phyloP scores from a whole-genome alignment of 2,888 invertebrate genomes.

The Protodeltote pygarga region DNA sequence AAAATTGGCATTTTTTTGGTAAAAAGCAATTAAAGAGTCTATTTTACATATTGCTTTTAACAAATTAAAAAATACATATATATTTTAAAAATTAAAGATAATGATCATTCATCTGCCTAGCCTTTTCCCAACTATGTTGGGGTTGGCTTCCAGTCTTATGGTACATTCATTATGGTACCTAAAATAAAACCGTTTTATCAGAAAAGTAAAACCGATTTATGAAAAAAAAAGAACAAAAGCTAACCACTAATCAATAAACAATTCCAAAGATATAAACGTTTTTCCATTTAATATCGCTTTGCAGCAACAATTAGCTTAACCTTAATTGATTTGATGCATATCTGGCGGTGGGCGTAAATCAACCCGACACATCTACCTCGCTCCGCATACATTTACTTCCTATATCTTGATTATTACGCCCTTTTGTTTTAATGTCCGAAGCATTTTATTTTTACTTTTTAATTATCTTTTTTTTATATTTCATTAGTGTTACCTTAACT shows the following conservation, averaged over 20 bases:
- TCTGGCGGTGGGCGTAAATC: constrained; percentile 55
- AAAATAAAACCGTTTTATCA: not conserved
- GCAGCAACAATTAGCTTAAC: constrained; percentile 49
- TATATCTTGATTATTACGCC: constrained; percentile 23
- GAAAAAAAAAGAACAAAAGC: not conserved
- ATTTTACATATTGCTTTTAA: too few relatives aligned
- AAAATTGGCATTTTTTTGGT: too few relatives aligned
- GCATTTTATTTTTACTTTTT: not conserved
- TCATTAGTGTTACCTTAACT: too few relatives aligned
- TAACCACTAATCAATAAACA: constrained; percentile 7
- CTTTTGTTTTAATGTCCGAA: too few relatives aligned
- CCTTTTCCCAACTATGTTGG: too few relatives aligned
- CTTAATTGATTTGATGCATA: constrained; percentile 64
- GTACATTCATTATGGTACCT: too few relatives aligned
- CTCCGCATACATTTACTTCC: constrained; percentile 25
- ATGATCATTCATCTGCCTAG: too few relatives aligned
- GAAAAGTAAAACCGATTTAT: not conserved
- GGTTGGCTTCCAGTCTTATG: too few relatives aligned
- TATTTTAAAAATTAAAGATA: too few relatives aligned
- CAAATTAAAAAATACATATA: too few relatives aligned
- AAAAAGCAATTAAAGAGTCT: too few relatives aligned
- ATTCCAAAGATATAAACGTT: constrained; percentile 18
- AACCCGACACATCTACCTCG: constrained; percentile 30
- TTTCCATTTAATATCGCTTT: constrained; percentile 37
- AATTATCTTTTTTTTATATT: too few relatives aligned